Evolutionary conservation across 2,888 invertebrate genomes (phyloP).

Genomic region (Heteropelma amictum): DNA sequence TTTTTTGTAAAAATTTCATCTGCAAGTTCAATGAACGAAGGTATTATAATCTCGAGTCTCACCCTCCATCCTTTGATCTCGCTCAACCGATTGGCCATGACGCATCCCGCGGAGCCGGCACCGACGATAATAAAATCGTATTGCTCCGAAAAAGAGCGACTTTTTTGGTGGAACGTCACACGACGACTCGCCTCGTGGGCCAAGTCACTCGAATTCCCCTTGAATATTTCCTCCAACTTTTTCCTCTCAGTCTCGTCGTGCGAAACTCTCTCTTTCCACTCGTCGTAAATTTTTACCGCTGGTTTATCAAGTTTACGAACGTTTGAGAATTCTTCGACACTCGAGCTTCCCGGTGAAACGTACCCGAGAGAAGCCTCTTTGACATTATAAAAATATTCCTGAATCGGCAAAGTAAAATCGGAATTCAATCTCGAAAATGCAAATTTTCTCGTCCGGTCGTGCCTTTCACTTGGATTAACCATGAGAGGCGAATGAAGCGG

Average conservation of each 20-base stretch:
- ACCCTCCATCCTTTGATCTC: constrained; percentile 68
- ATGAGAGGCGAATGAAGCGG: constrained; percentile 50
- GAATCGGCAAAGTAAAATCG: background rate
- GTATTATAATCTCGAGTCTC: background rate
- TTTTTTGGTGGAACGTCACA: constrained; percentile 18
- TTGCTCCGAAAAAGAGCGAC: constrained; percentile 47
- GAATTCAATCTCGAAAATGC: background rate
- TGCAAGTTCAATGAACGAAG: too few species aligned
- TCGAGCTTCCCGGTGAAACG: constrained; percentile 7
- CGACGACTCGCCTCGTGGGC: background rate
- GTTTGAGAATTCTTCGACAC: background rate
- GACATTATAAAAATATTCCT: constrained; percentile 17
- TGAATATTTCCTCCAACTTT: background rate
- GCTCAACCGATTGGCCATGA: constrained; percentile 79
- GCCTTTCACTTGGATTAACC: constrained; percentile 23
- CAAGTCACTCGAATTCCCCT: background rate
- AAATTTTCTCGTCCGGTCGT: background rate
- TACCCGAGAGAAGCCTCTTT: background rate
- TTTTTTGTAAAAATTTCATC: too few species aligned
- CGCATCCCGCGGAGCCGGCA: constrained; percentile 81
- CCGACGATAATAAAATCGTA: constrained; percentile 80
- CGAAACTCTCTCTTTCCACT: constrained; percentile 36
- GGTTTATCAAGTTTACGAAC: background rate
- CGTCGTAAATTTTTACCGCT: constrained; percentile 31
- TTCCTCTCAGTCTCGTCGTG: constrained; percentile 5